Evolutionary conservation across 92 coral and sea anemone species (phyloP), one percentile per base, ranked within the genome.

Genomic region (Virgularia gustaviana): DNA sequence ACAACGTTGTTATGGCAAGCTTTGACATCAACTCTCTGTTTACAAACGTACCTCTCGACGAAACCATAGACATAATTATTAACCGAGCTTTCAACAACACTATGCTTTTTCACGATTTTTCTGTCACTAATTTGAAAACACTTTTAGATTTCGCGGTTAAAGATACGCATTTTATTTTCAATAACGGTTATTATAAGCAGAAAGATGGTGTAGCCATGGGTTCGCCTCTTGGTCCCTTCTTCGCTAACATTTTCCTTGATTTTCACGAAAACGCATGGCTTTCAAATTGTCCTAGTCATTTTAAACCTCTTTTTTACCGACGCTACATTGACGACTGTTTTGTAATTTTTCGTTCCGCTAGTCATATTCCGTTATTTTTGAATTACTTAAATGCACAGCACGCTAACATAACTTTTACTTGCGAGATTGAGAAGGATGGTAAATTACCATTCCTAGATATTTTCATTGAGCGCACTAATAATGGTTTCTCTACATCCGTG

Each of bases 151-250:
- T 64, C 15, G 38, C 72, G 30, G 54, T 39, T 2, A 64, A 64
- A 20, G 9, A 64, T 3, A 5, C 10, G 36, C 72, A 64, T 39
- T 64, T 64, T n/a, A 18, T 64, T n/a, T 64, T 35, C 25, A 64
- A 64, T 19, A 49, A 49, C 27, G 12, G 24, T 19, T 12, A 36
- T 39, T 64, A 64, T 20, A 18, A 64, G 20, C 72, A 64, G 22
- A 19, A 36, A 3, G 72, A 35, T 64, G 72, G 72, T 27, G 53
- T 64, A 18, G 73, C 73, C 11, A 65, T 65, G 73, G 73, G 73
- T 0, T 65, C 55, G 1, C 55, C 73, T 15, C 11, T 3, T 16
- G 55, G 33, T 9, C 73, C 73, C 29, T 5, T 41, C 15, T 19
- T 65, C 4, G 73, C 55, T 16, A 41, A 65, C 57, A 15, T 20